Base-by-base conservation (phyloP, 2,888 invertebrate genomes). In the Dione juno region DNA sequence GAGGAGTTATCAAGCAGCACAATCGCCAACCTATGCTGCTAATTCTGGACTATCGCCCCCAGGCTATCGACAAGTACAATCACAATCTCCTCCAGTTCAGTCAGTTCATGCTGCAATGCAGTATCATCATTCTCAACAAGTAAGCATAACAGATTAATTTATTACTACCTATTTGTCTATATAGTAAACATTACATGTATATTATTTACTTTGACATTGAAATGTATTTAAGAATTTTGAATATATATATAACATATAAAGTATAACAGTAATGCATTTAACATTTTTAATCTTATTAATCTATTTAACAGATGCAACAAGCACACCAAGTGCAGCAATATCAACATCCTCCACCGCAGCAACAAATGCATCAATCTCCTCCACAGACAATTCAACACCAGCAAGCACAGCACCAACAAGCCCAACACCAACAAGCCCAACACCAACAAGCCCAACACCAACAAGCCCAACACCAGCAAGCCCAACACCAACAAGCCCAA, bases 21-120 rank as follows among this genome's bases (percentile, higher is more conserved):
- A 94, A 76, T 94, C 94, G 48, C 94, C 92, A 54, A 91, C 81
- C 78, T 93, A 90, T 75, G 80, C 86, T 21, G 81, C 87, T 48
- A 87, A 83, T 78, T 90, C 94, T 73, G 94, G 93, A 65, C 87
- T 94, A 73, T 94, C 94, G 73, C 94, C 95, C 14, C 93, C 94
- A 48, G 93, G 87, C 64, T 93, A 90, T 78, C 88, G 92, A 81
- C 92, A 93, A 82, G 91, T 93, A 67, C 92, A 88, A 70, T 83
- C 90, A 14, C 93, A 93, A 77, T 90, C 92, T 7, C 93, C 94
- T 53, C 92, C 94, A 9, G 92, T 93, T 88, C 87, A 86, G 67
- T 85, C 87, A 76, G 93, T 90, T n/a, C 93, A 93, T 82, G 87
- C 87, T 50, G 81, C 88, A 50, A 89, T 93, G 88, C 93, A 93